Evolutionary conservation across 2,888 invertebrate genomes (phyloP).

Genomic region (Tenthredo scrophulariae): DNA sequence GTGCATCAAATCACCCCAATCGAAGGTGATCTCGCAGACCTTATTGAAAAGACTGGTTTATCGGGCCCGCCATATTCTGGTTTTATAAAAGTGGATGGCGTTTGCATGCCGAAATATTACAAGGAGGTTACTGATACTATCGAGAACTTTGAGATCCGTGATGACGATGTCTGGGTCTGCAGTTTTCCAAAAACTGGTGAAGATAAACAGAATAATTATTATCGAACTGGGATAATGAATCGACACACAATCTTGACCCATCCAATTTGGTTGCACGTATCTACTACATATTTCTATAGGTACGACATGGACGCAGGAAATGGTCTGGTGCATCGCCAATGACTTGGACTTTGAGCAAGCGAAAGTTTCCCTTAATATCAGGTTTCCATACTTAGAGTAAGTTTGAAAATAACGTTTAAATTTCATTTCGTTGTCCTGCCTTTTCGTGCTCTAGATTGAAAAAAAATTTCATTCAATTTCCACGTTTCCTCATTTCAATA

Average conservation of each 20-base stretch:
- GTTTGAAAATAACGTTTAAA: background rate
- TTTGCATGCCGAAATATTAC: conserved; percentile 72
- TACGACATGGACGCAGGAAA: conserved; percentile 89
- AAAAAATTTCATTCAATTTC: background rate
- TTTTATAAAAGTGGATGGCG: conserved; percentile 65
- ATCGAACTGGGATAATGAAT: background rate
- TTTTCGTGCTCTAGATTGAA: background rate
- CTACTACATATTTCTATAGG: conserved; percentile 77
- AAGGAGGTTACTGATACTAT: conserved; percentile 71
- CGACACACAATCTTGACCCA: background rate
- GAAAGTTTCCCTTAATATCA: conserved; percentile 79
- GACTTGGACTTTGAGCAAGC: conserved; percentile 82
- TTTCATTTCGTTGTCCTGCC: background rate
- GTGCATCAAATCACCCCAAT: background rate
- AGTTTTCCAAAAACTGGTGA: conserved; percentile 80
- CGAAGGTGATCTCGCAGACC: conserved; percentile 61
- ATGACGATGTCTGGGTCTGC: conserved; percentile 79
- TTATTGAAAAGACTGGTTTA: conserved; percentile 56
- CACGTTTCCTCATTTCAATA: conserved; percentile 23
- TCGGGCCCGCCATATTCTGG: conserved; percentile 57
- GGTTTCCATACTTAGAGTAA: conserved; percentile 87
- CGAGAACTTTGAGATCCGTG: conserved; percentile 74
- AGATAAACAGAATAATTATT: background rate
- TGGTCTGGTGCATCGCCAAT: conserved; percentile 86
- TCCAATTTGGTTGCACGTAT: background rate